phyloP scores from a whole-genome alignment of 1,140 invertebrate genomes.

The Drosophila varians region DNA sequence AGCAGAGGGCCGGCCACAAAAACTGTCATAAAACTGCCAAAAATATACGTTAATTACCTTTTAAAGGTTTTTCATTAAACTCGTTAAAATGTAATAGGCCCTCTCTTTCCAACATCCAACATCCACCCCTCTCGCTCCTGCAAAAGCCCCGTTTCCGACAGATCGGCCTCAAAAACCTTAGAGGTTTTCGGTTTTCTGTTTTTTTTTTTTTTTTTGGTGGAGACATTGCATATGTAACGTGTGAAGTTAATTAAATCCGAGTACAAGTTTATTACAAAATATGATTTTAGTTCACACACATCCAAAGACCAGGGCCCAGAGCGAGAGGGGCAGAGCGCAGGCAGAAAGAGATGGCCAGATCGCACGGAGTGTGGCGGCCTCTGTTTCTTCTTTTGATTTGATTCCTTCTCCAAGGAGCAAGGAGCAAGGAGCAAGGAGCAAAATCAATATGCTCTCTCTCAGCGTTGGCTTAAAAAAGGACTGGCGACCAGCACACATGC shows the following conservation, averaged over 20 bases:
- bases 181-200: background rate
- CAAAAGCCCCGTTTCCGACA: conserved; percentile 48
- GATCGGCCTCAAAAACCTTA: conserved; percentile 19
- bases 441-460: background rate
- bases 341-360: conserved; percentile 7
- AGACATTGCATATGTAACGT: conserved; percentile 54
- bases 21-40: conserved; percentile 78
- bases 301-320: conserved; percentile 5
- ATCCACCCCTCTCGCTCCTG: too few species aligned
- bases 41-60: conserved; percentile 81
- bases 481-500: conserved; percentile 24
- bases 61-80: conserved; percentile 82
- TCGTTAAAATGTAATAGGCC: conserved; percentile 69
- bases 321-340: background rate
- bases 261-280: conserved; percentile 81
- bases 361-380: conserved; percentile 24
- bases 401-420: too few species aligned
- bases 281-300: conserved; percentile 73
- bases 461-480: too few species aligned
- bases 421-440: too few species aligned
- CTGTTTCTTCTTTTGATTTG: background rate
- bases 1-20: conserved; percentile 54
- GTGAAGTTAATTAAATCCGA: conserved; percentile 78
- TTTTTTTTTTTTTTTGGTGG: background rate
- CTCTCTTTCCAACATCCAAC: too few species aligned